These are phyloP conservation scores for Drosophila sechellia DNA, from an alignment of 1,140 invertebrate genomes.

Conservation along the genomic window DNA sequence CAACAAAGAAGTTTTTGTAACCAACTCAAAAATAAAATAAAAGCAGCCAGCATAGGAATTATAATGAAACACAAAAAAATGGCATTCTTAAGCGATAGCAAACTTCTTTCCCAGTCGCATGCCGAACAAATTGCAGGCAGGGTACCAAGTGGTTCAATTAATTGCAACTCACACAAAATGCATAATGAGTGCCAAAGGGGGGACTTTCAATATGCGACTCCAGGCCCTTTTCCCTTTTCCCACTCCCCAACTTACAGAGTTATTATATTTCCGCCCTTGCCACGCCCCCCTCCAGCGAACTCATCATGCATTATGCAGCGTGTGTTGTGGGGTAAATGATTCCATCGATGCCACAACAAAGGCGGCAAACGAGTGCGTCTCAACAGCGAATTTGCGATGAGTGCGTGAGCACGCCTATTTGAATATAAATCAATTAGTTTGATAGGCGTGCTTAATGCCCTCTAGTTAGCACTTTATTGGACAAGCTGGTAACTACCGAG, in stretches of 20 bases:
- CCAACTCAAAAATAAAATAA: constrained; percentile 10
- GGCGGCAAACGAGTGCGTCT: constrained; percentile 29
- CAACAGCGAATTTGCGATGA: constrained; percentile 45
- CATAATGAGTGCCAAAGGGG: constrained; percentile 49
- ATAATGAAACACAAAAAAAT: constrained; percentile 45
- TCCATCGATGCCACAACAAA: constrained; percentile 45
- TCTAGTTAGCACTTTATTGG: too few species aligned
- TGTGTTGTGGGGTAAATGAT: constrained; percentile 33
- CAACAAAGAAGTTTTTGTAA: constrained; percentile 63
- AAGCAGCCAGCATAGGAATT: background rate
- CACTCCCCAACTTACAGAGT: constrained; percentile 13
- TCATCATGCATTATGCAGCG: constrained; percentile 36
- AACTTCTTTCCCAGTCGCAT: constrained; percentile 28
- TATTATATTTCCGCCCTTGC: constrained; percentile 9
- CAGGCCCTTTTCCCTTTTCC: constrained; percentile 17
- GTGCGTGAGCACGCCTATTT: constrained; percentile 18
- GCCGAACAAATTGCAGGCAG: constrained; percentile 33
- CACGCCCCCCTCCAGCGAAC: background rate
- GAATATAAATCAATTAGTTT: constrained; percentile 10
- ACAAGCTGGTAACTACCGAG: background rate
- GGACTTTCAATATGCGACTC: constrained; percentile 7
- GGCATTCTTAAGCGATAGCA: constrained; percentile 33
- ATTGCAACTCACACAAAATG: constrained; percentile 65
- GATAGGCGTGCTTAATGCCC: constrained; percentile 1
- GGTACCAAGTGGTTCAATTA: constrained; percentile 71